phyloP scores from a whole-genome alignment of 35 echinoderm and acorn worm genomes.

The Eucidaris tribuloides region DNA sequence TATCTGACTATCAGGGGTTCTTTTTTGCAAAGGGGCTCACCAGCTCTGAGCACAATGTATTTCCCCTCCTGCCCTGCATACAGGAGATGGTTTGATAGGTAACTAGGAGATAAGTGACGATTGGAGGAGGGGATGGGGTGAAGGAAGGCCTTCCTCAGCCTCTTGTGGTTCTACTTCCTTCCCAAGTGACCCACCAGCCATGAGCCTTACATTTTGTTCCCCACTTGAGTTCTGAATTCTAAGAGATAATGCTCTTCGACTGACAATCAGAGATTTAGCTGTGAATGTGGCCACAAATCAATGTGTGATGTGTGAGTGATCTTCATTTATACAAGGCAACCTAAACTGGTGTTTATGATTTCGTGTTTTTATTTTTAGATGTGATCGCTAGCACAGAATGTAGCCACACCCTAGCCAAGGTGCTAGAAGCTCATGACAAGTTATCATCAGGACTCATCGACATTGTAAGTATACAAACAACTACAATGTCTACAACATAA shows the following conservation, averaged over 20 bases:
- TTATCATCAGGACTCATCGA: constrained; percentile 69
- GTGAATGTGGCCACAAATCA: no score
- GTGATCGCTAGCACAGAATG: constrained; percentile 46
- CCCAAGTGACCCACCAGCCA: constrained; percentile 22
- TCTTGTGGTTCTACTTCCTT: constrained; percentile 79
- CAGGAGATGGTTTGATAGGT: constrained; percentile 53
- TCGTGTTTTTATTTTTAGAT: neutral
- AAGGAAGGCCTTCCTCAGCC: constrained; percentile 46
- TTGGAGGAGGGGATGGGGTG: no score
- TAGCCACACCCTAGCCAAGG: constrained; percentile 57
- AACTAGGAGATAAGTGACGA: no score
- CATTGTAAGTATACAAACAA: constrained; percentile 79
- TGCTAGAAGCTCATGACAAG: constrained; percentile 37
- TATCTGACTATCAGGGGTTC: no score
- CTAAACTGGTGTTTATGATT: neutral
- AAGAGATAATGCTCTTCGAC: no score
- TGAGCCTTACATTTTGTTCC: constrained; percentile 70
- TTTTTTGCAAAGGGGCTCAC: no score
- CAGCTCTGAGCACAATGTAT: constrained; percentile 37
- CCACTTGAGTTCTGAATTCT: no score
- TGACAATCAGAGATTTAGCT: no score
- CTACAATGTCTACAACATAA: no score
- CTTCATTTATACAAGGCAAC: no score
- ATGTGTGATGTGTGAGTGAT: no score
- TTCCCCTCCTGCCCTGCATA: constrained; percentile 49